Percentiles rank a stretch among this genome's conserved stretches.
These are phyloP conservation scores for Luscinia luscinia DNA, from an alignment of 2,797 vertebrate species.

Conservation along the genomic window DNA sequence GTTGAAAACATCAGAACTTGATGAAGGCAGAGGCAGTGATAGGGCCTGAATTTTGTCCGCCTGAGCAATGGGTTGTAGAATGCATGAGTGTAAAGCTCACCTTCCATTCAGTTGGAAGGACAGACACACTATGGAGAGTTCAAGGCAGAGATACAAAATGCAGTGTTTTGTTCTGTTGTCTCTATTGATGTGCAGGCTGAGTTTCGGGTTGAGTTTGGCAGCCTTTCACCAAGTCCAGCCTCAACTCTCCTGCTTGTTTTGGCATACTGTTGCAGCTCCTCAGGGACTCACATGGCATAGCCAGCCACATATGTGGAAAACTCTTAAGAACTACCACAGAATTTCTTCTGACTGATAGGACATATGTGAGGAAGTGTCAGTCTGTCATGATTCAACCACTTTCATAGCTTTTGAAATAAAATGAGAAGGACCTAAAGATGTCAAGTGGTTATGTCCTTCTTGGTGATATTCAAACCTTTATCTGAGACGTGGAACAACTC, in stretches of 20 bases:
- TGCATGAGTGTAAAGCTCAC: accelerated
- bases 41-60: not conserved
- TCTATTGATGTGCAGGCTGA: not conserved
- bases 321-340: not conserved
- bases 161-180: not conserved
- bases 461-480: not conserved
- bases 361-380: not conserved
- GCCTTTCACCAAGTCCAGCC: not conserved
- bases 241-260: not conserved
- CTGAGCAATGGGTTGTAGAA: not conserved
- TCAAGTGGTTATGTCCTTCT: not conserved
- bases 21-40: not conserved
- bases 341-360: not conserved
- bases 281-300: not conserved
- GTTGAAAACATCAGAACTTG: not conserved
- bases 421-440: not conserved
- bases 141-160: not conserved
- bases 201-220: not conserved
- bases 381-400: not conserved
- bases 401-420: not conserved
- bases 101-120: not conserved
- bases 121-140: accelerated
- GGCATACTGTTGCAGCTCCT: not conserved
- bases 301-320: accelerated
- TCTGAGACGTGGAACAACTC: not conserved